These are phyloP conservation scores for Hippasteria phrygiana DNA, from an alignment of 53 echinoderm and acorn worm genomes.

Conservation along the genomic window DNA sequence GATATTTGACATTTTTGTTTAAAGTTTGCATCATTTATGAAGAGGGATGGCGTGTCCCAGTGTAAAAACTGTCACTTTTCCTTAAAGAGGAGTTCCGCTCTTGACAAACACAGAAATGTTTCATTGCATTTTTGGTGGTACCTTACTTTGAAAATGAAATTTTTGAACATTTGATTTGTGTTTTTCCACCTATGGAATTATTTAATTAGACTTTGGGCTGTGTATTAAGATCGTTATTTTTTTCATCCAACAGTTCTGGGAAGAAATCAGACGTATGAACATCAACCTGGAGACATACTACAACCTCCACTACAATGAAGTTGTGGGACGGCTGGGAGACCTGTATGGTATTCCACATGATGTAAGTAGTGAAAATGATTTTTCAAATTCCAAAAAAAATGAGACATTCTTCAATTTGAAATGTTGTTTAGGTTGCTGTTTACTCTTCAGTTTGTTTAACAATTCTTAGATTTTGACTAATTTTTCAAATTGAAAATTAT, in stretches of 20 bases:
- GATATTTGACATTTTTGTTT: too few species aligned
- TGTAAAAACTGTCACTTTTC: too few species aligned
- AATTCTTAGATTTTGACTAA: too few species aligned
- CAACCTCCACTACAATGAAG: neutral
- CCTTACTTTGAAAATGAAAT: too few species aligned
- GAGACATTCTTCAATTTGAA: neutral
- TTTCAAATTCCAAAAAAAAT: neutral
- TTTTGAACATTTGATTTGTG: too few species aligned
- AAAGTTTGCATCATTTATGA: too few species aligned
- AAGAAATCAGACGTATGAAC: neutral
- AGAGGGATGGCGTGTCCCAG: too few species aligned
- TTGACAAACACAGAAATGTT: too few species aligned
- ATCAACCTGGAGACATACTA: slow-evolving; percentile 21
- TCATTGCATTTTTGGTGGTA: too few species aligned
- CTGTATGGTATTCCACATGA: slow-evolving; percentile 23
- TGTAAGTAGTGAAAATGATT: neutral
- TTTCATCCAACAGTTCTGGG: neutral
- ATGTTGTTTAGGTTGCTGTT: neutral
- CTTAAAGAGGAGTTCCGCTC: too few species aligned
- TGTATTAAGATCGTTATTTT: neutral
- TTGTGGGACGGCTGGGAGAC: neutral
- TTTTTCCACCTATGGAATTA: neutral
- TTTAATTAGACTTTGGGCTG: neutral
- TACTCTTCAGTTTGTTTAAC: too few species aligned
- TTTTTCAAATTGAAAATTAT: too few species aligned